Base-by-base conservation (phyloP, 1,140 invertebrate species). In the Drosophila asahinai region DNA sequence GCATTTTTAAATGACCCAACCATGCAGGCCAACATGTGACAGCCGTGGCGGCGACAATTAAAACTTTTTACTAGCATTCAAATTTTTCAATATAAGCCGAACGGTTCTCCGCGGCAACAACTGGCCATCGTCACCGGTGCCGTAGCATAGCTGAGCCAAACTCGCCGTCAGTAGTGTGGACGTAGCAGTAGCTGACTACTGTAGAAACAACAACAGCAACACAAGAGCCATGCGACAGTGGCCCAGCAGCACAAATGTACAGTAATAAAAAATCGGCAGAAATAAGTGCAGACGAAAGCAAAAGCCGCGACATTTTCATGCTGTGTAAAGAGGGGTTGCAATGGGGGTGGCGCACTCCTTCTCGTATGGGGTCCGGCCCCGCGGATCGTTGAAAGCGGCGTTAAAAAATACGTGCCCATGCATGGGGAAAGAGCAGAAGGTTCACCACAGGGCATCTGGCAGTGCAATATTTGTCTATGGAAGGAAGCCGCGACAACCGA, bases 41-140 rank as follows among this genome's bases (percentile, higher is more conserved):
- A 49, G 40, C 55, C 45, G 42, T 62, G 45, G 61, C 80, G 80
- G 77, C 84, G 86, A 87, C 84, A 87, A 87, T 87, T 87, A 87
- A 87, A 87, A 84, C 81, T 87, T 87, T 87, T 87, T 84, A 89
- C 84, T 87, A 87, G 84, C 84, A 89, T 89, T 87, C 84, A 87
- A 89, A 87, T 89, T 87, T 87, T 87, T 87, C 84, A 87, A 87
- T 87, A 87, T 87, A 87, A 78, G 71, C 61, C 81, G 81, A 81
- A 78, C 61, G 83, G 65, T 45, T 65, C 63, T 89, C 49, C 38
- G 70, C 73, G 60, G 57, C 81, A 62, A 83, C 27, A 36, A 57
- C 19, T 9, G 33, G 33, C 33, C 30, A 62, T 45, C 45, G 38
- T 17, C 36, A 48, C 58, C 42, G 27, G n/a, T 43, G 59, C 62